Base-by-base conservation (phyloP, 1,140 invertebrate species). In the Zaprionus lachaisei region DNA sequence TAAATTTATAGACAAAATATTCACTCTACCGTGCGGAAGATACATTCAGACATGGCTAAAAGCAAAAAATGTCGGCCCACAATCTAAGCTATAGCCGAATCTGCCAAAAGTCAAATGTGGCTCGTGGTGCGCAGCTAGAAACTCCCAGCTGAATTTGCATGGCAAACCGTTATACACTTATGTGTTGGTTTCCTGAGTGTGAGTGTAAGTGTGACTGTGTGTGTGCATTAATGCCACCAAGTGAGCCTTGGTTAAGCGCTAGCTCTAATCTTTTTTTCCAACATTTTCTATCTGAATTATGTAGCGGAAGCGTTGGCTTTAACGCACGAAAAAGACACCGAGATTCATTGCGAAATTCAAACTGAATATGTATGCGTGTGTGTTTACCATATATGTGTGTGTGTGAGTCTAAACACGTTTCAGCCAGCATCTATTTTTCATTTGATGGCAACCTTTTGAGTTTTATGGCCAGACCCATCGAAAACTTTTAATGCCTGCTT, bases 1-100 rank as follows among this genome's bases (percentile, higher is more conserved):
- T 81, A 77, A 87, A 87, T 87, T 87, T 79, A 89, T 89, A 76
- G 84, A 67, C 80, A 67, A 78, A 86, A 86, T 87, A 86, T 87
- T 80, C 83, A 89, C 73, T 86, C 63, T 75, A 73, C 83, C 80
- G 87, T 77, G 77, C 72, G 65, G 66, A 56, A 79, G 69, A 86
- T 82, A 85, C 72, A 65, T 44, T 38, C 38, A 54, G 63, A 24
- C 63, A 47, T 14, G 57, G 69, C 58, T 60, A 57, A 72, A 72
- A 61, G 55, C 54, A 54, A 49, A 57, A 81, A 71, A 64, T 62
- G 20, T 58, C 22, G 51, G 34, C 14, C 54, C 61, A 24, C 68
- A 83, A 81, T 75, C 68, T 65, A 38, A 57, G 76, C 73, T 44
- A 71, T 61, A 65, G 68, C 68, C 77, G 81, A 66, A 65, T 55